Percentiles rank a stretch among this genome's conserved stretches.
These are phyloP conservation scores for Griposia aprilina DNA, from an alignment of 2,888 invertebrate genomes.

Conservation along the genomic window DNA sequence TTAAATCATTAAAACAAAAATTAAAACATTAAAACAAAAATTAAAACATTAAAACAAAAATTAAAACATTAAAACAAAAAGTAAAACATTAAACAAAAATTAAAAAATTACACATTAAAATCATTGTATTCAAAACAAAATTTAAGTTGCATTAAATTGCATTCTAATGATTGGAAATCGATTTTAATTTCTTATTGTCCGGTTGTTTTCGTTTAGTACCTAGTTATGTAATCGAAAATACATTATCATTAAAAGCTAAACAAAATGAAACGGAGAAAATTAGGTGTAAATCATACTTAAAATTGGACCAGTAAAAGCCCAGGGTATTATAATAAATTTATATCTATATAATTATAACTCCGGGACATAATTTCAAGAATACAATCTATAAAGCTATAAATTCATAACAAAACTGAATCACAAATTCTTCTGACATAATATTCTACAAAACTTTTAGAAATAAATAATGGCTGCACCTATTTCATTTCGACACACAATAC, in stretches of 20 bases:
- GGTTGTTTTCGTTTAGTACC: background rate
- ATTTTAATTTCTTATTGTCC: background rate
- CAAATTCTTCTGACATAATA: background rate
- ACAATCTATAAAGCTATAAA: background rate
- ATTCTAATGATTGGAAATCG: no score
- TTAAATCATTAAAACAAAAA: no score
- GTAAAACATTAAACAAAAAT: no score
- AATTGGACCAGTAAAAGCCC: background rate
- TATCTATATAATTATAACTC: no score
- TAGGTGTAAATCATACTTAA: background rate
- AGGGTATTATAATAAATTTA: no score
- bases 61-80: no score
- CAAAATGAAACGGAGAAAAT: background rate
- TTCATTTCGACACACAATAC: constrained; percentile 25
- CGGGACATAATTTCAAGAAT: no score
- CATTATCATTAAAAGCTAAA: background rate
- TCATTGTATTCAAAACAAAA: no score
- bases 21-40: no score
- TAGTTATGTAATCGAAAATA: background rate
- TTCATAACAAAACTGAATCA: background rate
- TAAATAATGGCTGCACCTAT: constrained; percentile 12
- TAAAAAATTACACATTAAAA: no score
- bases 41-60: no score
- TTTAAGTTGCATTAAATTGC: no score
- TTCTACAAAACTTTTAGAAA: background rate